Evolutionary conservation across 2,888 invertebrate genomes (phyloP).

Genomic region (Tinea trinotella): DNA sequence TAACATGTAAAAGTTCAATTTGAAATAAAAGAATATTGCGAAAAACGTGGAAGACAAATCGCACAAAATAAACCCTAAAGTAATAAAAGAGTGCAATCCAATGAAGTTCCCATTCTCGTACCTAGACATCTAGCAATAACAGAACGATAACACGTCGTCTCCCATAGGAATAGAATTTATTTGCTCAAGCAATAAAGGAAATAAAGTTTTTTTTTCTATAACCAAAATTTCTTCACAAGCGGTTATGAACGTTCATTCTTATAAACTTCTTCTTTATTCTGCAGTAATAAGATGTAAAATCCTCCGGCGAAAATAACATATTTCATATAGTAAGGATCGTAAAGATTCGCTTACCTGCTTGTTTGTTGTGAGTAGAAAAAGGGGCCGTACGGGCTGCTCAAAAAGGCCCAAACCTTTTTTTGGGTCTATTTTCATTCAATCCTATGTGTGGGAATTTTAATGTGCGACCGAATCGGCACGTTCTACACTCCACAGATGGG

Average conservation of each 20-base stretch:
- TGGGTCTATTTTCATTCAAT: slow-evolving; percentile 42
- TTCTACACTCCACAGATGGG: slow-evolving; percentile 61
- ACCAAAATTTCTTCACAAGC: slow-evolving; percentile 38
- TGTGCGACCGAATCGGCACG: slow-evolving; percentile 62
- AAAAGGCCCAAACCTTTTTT: slow-evolving; percentile 47
- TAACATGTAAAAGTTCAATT: no score
- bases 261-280: slow-evolving; percentile 42
- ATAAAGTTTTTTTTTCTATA: slow-evolving; percentile 39
- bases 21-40: neutral
- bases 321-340: slow-evolving; percentile 57
- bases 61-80: slow-evolving; percentile 9
- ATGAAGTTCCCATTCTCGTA: slow-evolving; percentile 24
- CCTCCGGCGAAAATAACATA: slow-evolving; percentile 46
- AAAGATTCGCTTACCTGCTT: slow-evolving; percentile 70
- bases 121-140: slow-evolving; percentile 24
- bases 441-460: slow-evolving; percentile 71
- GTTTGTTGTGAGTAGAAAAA: slow-evolving; percentile 65
- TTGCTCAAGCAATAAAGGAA: slow-evolving; percentile 38
- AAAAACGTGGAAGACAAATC: slow-evolving; percentile 1
- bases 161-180: slow-evolving; percentile 31
- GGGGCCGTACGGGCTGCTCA: slow-evolving; percentile 36
- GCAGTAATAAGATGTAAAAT: slow-evolving; percentile 58
- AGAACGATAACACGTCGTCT: slow-evolving; percentile 29
- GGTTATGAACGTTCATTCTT: slow-evolving; percentile 34
- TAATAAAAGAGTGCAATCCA: slow-evolving; percentile 29